Evolutionary conservation across 2,888 invertebrate species (phyloP).

Genomic region (Acanthopleura granulata): DNA sequence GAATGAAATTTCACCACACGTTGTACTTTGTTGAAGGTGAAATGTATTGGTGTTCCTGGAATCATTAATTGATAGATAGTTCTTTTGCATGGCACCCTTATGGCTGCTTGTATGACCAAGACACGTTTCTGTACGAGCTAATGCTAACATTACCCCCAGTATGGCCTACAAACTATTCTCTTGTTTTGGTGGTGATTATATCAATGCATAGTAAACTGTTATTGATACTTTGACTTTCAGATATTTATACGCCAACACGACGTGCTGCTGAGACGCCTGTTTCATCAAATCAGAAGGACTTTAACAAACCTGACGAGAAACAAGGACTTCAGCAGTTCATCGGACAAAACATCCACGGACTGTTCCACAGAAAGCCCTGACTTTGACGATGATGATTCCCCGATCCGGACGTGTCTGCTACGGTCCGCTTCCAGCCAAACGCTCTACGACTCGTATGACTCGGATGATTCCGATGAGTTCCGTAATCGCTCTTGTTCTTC

Average conservation of each 20-base stretch:
- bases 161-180: no score
- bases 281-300: slow-evolving; percentile 55
- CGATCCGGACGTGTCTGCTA: slow-evolving; percentile 36
- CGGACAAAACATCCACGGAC: slow-evolving; percentile 4
- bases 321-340: background rate
- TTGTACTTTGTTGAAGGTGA: no score
- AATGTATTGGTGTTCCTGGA: no score
- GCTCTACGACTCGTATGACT: slow-evolving; percentile 35
- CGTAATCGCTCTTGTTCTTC: slow-evolving; percentile 55
- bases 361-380: background rate
- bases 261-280: slow-evolving; percentile 55
- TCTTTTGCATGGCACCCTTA: no score
- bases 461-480: slow-evolving; percentile 37
- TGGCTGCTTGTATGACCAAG: no score
- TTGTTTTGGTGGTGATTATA: no score
- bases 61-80: no score
- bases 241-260: slow-evolving; percentile 57
- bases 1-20: no score
- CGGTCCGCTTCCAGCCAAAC: slow-evolving; percentile 49
- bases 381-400: background rate
- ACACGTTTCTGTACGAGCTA: no score
- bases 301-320: slow-evolving; percentile 27
- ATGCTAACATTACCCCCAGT: no score
- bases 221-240: slow-evolving; percentile 33
- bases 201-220: background rate